Evolutionary conservation across 2,797 vertebrate genomes (phyloP), one percentile per base, ranked within the genome.

Genomic region (Thunnus albacares): DNA sequence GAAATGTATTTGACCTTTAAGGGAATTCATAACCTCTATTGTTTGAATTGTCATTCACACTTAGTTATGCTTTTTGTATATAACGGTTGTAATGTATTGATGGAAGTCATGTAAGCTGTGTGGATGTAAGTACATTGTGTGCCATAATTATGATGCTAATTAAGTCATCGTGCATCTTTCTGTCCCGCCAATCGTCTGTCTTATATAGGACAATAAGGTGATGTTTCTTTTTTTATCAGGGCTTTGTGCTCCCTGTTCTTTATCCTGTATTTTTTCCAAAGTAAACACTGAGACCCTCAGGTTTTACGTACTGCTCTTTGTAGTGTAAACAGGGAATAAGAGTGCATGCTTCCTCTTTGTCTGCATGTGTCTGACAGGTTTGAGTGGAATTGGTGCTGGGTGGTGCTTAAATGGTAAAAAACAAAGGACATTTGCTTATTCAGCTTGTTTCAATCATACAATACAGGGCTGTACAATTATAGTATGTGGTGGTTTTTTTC

Each of bases 201-300:
- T 96, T 87, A 83, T 86, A 88, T 95, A 99, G 98, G 98, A 99
- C 89, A 95, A 98, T 85, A 96, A 99, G 98, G 98, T 99, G 97
- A 99, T 92, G 7, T 87, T 92, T 93, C 91, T 94, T 93, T 75
- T 73, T 78, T 86, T 92, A 91, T 74, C 87, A 89, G 91, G 92
- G 74, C 43, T 81, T 74, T 87, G 91, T 93, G 84, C 84, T 89
- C 83, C 70, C 56, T 92, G 66, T 66, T 83, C 83, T 80, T 90
- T 85, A 33, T 81, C 49, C 70, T 79, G 18, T 81, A 6, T 69
- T 53, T 67, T 89, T 71, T 24, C 30, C 58, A 68, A 91, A 95
- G 92, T 92, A 82, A 80, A 88, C 80, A 74, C 89, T 88, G 95
- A 90, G 87, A 68, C 88, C 73, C 67, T 70, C 57, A 38, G 71